phyloP scores from a whole-genome alignment of 2,113 vertebrate genomes.

The Boulengerochromis microlepis region DNA sequence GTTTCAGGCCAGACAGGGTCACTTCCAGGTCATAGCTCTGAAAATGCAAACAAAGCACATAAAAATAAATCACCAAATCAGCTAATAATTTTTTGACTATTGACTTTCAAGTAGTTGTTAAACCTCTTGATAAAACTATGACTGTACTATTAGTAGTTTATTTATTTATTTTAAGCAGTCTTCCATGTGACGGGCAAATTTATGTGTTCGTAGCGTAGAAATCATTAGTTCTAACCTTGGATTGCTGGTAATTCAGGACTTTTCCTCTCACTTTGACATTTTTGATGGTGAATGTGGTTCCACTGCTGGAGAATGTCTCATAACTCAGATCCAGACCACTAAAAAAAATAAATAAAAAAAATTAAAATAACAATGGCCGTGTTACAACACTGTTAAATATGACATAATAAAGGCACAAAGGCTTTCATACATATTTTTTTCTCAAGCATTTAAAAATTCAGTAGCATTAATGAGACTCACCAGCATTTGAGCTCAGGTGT shows the following conservation, averaged over 20 bases:
- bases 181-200: background rate
- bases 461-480: constrained; percentile 19
- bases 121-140: background rate
- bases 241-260: constrained; percentile 71
- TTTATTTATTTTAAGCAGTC: background rate
- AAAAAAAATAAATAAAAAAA: background rate
- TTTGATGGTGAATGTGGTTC: constrained; percentile 69
- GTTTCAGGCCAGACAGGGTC: constrained; percentile 78
- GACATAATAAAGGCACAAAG: background rate
- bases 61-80: background rate
- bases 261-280: constrained; percentile 75
- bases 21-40: constrained; percentile 81
- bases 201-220: fast-evolving
- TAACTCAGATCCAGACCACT: constrained; percentile 80
- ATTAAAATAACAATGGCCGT: background rate
- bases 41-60: background rate
- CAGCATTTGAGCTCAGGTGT: constrained; percentile 74
- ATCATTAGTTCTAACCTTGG: constrained; percentile 72
- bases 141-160: background rate
- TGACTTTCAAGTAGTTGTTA: background rate
- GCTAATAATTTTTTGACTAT: background rate
- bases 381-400: background rate
- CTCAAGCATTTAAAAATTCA: background rate
- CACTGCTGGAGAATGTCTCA: constrained; percentile 51
- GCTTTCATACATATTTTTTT: fast-evolving